Percentiles rank a stretch among this genome's conserved stretches.
These are phyloP conservation scores for Trachymyrmex septentrionalis DNA, from an alignment of 1,140 invertebrate genomes.

Conservation along the genomic window DNA sequence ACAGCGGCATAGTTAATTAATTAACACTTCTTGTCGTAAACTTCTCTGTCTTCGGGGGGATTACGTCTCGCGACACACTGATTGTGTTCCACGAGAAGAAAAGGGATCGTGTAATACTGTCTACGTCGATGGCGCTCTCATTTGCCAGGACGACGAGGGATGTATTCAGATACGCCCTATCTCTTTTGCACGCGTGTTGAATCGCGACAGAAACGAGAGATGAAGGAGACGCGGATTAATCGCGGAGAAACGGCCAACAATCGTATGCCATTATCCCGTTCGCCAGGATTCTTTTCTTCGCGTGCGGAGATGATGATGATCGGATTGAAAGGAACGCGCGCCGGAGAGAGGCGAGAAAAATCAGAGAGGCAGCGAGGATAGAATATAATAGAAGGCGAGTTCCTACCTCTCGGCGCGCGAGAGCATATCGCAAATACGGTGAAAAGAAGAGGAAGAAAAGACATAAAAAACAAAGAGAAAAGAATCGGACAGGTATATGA, in stretches of 20 bases:
- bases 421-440: slow-evolving; percentile 16
- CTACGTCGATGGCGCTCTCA: slow-evolving; percentile 41
- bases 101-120: slow-evolving; percentile 34
- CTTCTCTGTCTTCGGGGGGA: slow-evolving; percentile 18
- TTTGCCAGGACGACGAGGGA: slow-evolving; percentile 5
- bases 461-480: not conserved
- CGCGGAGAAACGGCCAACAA: slow-evolving; percentile 65
- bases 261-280: slow-evolving; percentile 65
- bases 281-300: slow-evolving; percentile 36
- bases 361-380: not conserved
- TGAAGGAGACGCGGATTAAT: slow-evolving; percentile 65
- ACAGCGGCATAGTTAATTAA: slow-evolving; percentile 52
- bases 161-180: slow-evolving; percentile 18
- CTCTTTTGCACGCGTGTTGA: slow-evolving; percentile 42
- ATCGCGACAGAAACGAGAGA: slow-evolving; percentile 39
- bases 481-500: slow-evolving; percentile 42
- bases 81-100: slow-evolving; percentile 43
- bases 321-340: slow-evolving; percentile 11
- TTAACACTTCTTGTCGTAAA: slow-evolving; percentile 50
- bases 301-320: slow-evolving; percentile 16
- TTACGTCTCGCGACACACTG: slow-evolving; percentile 31
- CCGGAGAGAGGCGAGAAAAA: slow-evolving; percentile 20
- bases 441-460: not conserved
- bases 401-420: not conserved
- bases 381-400: slow-evolving; percentile 25